phyloP scores from a whole-genome alignment of 1,140 invertebrate species.

The Spodoptera litura region DNA sequence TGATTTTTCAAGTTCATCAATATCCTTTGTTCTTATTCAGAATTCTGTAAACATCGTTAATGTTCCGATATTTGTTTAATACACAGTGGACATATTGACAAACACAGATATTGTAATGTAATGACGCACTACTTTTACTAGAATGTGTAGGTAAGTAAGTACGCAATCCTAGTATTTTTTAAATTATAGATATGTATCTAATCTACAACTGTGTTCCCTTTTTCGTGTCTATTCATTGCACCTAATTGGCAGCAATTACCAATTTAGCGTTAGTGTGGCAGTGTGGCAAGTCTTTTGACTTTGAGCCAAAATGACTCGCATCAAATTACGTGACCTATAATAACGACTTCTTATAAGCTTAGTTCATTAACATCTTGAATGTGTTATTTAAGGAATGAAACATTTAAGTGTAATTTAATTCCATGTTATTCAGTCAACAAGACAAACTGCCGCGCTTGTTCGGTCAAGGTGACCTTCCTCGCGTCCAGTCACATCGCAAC shows the following conservation, averaged over 20 bases:
- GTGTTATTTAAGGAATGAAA: slow-evolving; percentile 37
- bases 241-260: no score
- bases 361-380: slow-evolving; percentile 43
- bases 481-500: slow-evolving; percentile 71
- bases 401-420: slow-evolving; percentile 40
- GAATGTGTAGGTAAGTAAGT: not conserved
- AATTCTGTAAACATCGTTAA: slow-evolving; percentile 47
- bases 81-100: slow-evolving; percentile 53
- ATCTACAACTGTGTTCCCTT: no score
- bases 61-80: slow-evolving; percentile 48
- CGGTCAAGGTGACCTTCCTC: slow-evolving; percentile 81
- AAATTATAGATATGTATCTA: not conserved
- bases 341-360: slow-evolving; percentile 29
- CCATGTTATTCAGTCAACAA: slow-evolving; percentile 49
- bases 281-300: no score
- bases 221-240: no score
- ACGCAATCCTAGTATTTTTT: slow-evolving; percentile 28
- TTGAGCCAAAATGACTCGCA: no score
- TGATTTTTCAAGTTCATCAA: slow-evolving; percentile 62
- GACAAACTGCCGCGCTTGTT: slow-evolving; percentile 63
- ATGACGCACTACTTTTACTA: slow-evolving; percentile 51
- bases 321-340: not conserved
- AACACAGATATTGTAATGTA: slow-evolving; percentile 2
- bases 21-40: slow-evolving; percentile 53
- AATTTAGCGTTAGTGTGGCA: no score